phyloP scores from a whole-genome alignment of 1,140 invertebrate species.

The Nasonia giraulti region DNA sequence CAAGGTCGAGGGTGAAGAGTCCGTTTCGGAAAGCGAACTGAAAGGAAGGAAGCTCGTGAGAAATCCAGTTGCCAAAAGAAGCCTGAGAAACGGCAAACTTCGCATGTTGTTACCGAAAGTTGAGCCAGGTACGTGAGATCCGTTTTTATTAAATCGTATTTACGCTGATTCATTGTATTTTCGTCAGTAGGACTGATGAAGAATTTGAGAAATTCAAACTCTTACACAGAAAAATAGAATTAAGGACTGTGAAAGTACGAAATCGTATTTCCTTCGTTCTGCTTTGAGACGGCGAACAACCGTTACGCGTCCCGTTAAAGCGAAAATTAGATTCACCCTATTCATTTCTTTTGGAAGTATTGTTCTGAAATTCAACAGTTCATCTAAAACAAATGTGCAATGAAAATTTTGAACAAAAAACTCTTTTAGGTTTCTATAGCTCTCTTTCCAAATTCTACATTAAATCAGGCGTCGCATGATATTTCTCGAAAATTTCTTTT shows the following conservation, averaged over 20 bases:
- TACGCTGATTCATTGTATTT: not conserved
- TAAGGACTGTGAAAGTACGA: not conserved
- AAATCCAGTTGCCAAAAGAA: conserved; percentile 66
- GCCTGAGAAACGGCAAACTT: conserved; percentile 80
- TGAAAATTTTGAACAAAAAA: not conserved
- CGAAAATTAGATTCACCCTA: not conserved
- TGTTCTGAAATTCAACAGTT: not conserved
- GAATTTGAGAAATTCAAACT: not conserved
- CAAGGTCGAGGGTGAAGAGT: conserved; percentile 47
- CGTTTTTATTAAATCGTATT: not conserved
- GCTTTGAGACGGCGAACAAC: not conserved
- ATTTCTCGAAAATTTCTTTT: too few species aligned
- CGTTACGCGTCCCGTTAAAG: not conserved
- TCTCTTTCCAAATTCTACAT: too few species aligned
- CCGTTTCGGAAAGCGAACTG: conserved; percentile 52
- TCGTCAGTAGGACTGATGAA: not conserved
- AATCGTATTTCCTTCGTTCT: not conserved
- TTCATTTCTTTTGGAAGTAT: not conserved
- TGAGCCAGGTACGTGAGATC: conserved; percentile 56
- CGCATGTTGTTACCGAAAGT: conserved; percentile 68
- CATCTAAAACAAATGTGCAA: not conserved
- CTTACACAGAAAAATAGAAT: not conserved
- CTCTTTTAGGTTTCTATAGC: not conserved
- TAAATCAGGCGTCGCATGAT: too few species aligned
- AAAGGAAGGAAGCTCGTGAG: conserved; percentile 54